These are phyloP conservation scores for Ptilonorhynchus violaceus DNA, from an alignment of 2,113 vertebrate species.

Conservation along the genomic window DNA sequence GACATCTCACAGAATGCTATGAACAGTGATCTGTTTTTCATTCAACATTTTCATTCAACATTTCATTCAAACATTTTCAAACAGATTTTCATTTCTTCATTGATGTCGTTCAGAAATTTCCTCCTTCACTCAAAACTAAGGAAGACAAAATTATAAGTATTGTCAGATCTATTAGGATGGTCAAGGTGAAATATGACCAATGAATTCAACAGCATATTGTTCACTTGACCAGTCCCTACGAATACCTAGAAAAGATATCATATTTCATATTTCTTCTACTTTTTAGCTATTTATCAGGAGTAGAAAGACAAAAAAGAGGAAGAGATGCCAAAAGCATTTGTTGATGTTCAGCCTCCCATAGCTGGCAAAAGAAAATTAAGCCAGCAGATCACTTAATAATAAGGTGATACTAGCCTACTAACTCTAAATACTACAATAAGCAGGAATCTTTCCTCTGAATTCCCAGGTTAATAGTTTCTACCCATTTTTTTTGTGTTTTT, in stretches of 20 bases:
- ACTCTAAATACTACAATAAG: neutral
- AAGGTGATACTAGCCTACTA: neutral
- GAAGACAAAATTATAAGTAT: neutral
- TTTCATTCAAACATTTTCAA: neutral
- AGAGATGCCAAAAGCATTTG: neutral
- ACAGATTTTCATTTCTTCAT: neutral
- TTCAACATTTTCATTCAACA: too few species aligned
- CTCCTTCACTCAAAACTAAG: neutral
- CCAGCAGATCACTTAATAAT: neutral
- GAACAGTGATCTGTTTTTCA: neutral
- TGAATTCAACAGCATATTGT: neutral
- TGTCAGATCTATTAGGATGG: neutral
- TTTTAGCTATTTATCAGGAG: neutral
- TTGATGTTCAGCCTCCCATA: neutral
- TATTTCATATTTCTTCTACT: neutral
- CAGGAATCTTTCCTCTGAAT: neutral
- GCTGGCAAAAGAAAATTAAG: neutral
- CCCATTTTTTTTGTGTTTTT: neutral
- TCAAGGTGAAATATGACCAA: neutral
- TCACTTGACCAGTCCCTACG: neutral
- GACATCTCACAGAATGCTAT: neutral
- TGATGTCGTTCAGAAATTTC: neutral
- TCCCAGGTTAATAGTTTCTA: neutral
- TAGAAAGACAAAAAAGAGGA: neutral
- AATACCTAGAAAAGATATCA: neutral